Evolutionary conservation across 2,888 invertebrate genomes (phyloP).

Genomic region (Nudaria mundana): DNA sequence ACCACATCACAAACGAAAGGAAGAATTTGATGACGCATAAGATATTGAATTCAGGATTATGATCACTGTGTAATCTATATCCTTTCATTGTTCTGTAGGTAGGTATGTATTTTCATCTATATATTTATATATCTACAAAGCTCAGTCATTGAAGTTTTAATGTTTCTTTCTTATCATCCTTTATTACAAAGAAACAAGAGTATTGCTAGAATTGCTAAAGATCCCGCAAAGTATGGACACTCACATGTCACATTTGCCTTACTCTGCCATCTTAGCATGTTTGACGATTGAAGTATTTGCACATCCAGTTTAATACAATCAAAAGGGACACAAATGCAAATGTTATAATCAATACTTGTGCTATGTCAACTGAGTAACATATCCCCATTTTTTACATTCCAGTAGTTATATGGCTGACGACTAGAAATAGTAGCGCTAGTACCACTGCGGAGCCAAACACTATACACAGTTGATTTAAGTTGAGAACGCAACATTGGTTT

Average conservation of each 20-base stretch:
- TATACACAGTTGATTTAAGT: slow-evolving; percentile 60
- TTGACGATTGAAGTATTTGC: slow-evolving; percentile 52
- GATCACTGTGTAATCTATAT: background rate
- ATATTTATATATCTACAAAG: too few species aligned
- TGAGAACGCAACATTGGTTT: slow-evolving; percentile 25
- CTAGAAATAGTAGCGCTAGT: slow-evolving; percentile 52
- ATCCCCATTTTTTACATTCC: slow-evolving; percentile 20
- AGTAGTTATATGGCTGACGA: slow-evolving; percentile 61
- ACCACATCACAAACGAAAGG: slow-evolving; percentile 47
- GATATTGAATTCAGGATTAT: slow-evolving; percentile 19
- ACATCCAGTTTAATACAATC: slow-evolving; percentile 62
- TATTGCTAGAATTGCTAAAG: slow-evolving; percentile 27
- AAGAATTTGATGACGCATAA: slow-evolving; percentile 23
- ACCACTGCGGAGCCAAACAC: slow-evolving; percentile 59
- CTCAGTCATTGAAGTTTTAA: too few species aligned
- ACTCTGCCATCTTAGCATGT: background rate
- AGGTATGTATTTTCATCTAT: too few species aligned
- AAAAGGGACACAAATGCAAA: slow-evolving; percentile 58
- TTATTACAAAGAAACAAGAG: slow-evolving; percentile 31
- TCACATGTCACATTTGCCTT: slow-evolving; percentile 11
- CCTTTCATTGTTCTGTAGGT: background rate
- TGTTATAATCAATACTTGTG: slow-evolving; percentile 53
- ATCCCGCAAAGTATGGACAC: slow-evolving; percentile 38
- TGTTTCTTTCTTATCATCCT: background rate
- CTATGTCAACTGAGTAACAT: slow-evolving; percentile 46